Base-by-base conservation (phyloP, 2,797 vertebrate genomes). In the Melanotaenia maccullochi region DNA sequence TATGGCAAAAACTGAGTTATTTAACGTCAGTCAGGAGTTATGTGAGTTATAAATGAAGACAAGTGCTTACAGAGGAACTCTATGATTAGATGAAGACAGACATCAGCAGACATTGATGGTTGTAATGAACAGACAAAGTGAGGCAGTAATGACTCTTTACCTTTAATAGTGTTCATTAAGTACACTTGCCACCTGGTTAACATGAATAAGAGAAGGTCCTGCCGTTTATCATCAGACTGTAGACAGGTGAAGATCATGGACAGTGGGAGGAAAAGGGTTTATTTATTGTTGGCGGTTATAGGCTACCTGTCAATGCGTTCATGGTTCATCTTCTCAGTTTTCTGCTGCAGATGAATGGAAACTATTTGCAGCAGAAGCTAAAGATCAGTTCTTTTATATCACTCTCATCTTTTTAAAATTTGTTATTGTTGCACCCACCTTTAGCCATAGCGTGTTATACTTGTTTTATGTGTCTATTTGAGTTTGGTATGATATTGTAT, bases 111-210 rank as follows among this genome's bases (percentile, higher is more conserved):
- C 85, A 71, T 84, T 90, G 90, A 92, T 92, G 90, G 85, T 83
- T 85, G 84, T 93, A 91, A 94, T 93, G 90, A 92, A 93, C 89
- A 91, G 90, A 91, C 71, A 73, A 75, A 89, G 87, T 85, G 77
- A 79, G 61, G 76, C 57, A 20, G 84, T 92, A 91, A 92, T 93
- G 91, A 85, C 78, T 85, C 78, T 86, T 90, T 90, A 85, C 90
- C 91, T 90, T 92, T 92, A 92, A 94, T 90, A 90, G 90, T 75
- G 75, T 85, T 93, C 89, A 93, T 93, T 93, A 93, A 86, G 81
- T 87, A 76, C 70, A 87, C 73, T 82, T 72, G 84, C 62, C 85
- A 87, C 85, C 87, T 78, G 85, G 76, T 89, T 84, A 87, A 88
- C 75, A 61, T 78, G 75, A 76, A 87, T 75, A 85, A 89, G 80